Evolutionary conservation across 2,113 vertebrate species (phyloP).

Genomic region (Dromas ardeola): DNA sequence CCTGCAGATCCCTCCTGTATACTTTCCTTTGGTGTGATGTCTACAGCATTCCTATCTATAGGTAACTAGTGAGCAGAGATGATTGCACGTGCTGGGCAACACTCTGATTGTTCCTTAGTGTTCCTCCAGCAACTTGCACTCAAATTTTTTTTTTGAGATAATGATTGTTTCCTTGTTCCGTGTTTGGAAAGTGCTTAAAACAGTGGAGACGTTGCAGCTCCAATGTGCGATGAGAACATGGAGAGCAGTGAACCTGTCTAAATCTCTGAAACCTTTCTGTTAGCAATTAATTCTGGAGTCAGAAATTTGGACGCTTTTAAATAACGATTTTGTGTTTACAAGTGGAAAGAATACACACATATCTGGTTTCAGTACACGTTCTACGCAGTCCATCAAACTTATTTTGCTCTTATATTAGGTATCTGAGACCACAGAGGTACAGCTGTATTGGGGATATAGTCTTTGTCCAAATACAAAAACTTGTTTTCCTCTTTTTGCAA

Average conservation of each 20-base stretch:
- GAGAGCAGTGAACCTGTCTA: not conserved
- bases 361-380: not conserved
- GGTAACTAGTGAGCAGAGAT: not conserved
- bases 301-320: not conserved
- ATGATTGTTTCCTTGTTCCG: not conserved
- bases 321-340: not conserved
- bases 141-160: not conserved
- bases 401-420: not conserved
- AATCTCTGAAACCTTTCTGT: not conserved
- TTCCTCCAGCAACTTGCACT: not conserved
- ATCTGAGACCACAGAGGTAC: not conserved
- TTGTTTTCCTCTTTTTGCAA: not conserved
- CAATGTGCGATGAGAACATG: rapidly evolving
- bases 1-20: not conserved
- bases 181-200: not conserved
- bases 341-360: not conserved
- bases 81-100: not conserved
- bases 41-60: not conserved
- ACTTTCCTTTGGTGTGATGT: not conserved
- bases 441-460: not conserved
- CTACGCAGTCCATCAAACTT: not conserved
- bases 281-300: not conserved
- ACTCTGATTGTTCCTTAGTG: not conserved
- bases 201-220: not conserved
- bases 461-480: not conserved